phyloP scores from a whole-genome alignment of 2,888 invertebrate species.

The Epiblema foenella region DNA sequence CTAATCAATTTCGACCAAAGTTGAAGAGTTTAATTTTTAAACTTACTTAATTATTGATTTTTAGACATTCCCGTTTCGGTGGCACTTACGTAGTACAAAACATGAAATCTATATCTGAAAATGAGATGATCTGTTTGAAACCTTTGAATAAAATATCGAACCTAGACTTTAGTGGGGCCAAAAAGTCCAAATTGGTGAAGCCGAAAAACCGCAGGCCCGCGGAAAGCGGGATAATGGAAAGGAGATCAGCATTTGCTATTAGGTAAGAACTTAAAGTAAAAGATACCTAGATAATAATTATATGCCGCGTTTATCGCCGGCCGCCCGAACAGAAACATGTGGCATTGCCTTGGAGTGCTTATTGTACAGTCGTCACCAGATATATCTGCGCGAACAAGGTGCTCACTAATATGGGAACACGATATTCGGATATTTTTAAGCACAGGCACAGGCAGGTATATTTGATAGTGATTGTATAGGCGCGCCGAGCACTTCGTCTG shows the following conservation, averaged over 20 bases:
- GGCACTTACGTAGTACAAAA: constrained; percentile 97
- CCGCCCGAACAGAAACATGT: too few relatives aligned
- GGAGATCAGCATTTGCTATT: constrained; percentile 95
- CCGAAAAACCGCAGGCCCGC: constrained; percentile 90
- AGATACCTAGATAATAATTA: background rate
- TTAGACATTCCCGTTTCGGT: constrained; percentile 96
- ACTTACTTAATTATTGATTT: constrained; percentile 4
- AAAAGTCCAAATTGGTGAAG: constrained; percentile 80
- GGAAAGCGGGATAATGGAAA: constrained; percentile 87
- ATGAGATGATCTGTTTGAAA: constrained; percentile 95
- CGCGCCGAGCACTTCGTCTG: too few relatives aligned
- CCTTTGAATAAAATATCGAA: constrained; percentile 91
- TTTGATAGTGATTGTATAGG: too few relatives aligned
- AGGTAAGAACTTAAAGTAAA: constrained; percentile 67
- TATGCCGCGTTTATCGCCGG: too few relatives aligned
- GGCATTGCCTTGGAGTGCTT: too few relatives aligned
- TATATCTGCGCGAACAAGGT: too few relatives aligned
- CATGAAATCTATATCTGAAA: constrained; percentile 96
- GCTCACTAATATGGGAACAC: too few relatives aligned
- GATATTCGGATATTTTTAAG: too few relatives aligned
- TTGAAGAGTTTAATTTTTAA: background rate
- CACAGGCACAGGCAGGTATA: too few relatives aligned
- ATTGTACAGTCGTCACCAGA: too few relatives aligned
- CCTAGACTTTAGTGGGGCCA: constrained; percentile 91
- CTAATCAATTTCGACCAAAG: background rate